Percentiles rank a stretch among this genome's conserved stretches.
These are phyloP conservation scores for Standfussiana lucernea DNA, from an alignment of 2,888 invertebrate genomes.

Conservation along the genomic window DNA sequence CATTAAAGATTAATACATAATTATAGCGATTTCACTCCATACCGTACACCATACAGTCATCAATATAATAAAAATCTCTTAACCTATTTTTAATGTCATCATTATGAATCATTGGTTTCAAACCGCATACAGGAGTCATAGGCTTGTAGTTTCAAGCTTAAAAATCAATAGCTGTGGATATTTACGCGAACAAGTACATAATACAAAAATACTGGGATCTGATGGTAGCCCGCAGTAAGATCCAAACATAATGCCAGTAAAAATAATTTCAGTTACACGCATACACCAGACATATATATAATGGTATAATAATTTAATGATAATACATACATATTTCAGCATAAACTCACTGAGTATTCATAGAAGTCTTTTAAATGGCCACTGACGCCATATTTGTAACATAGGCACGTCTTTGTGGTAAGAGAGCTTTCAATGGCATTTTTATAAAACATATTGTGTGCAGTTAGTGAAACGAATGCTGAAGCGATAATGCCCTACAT, in stretches of 20 bases:
- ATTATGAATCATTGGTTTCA: conserved; percentile 22
- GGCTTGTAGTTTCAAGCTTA: neutral
- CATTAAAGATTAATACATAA: neutral
- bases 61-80: conserved; percentile 24
- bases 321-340: conserved; percentile 40
- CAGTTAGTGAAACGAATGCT: conserved; percentile 49
- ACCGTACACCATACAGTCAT: conserved; percentile 27
- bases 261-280: conserved; percentile 3
- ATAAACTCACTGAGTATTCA: conserved; percentile 67
- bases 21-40: neutral
- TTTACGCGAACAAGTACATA: neutral
- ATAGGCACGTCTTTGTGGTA: conserved; percentile 27
- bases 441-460: conserved; percentile 42
- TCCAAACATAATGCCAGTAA: conserved; percentile 21
- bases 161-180: neutral
- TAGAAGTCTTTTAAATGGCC: conserved; percentile 58
- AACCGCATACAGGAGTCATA: conserved; percentile 16
- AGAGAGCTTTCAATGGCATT: conserved; percentile 63
- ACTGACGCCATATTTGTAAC: conserved; percentile 43
- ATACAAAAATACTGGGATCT: neutral
- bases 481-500: conserved; percentile 54
- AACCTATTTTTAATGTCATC: conserved; percentile 11
- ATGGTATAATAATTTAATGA: conserved; percentile 27
- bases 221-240: neutral
- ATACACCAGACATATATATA: conserved; percentile 6